Base-by-base conservation (phyloP, 2,797 vertebrate genomes). In the Microhierax caerulescens region DNA sequence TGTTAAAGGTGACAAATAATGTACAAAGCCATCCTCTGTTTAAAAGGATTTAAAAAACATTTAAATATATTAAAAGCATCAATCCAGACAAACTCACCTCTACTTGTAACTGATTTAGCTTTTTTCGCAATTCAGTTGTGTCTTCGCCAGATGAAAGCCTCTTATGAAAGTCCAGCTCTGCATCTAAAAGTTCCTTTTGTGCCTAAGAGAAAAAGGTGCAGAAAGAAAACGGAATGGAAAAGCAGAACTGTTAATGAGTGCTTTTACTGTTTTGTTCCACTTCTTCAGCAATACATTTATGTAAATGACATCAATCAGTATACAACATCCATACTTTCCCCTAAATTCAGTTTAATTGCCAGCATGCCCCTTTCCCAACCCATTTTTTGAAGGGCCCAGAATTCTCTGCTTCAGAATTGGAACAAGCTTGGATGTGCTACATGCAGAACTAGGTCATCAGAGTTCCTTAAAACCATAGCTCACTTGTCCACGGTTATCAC, bases 161-260 rank as follows among this genome's bases (percentile, higher is more conserved):
- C 97, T 99, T 99, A 68, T 99, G 99, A 76, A 99, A 99, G 97
- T 99, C 99, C 97, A 99, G 97, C 97, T 99, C 99, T 68, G 99
- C 99, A 77, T 99, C 99, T 76, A 99, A 65, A 84, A 99, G 97
- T 36, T 99, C 99, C 90, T 99, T 99, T 96, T 99, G 99, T 47
- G 99, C 99, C 99, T 99, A 94, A 19, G 48, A 92, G 72, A 77
- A 63, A 60, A 78, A 13, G 22, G 34, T 18, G 39, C 18, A 34
- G 37, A 69, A 43, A 73, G 27, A 50, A 73, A 90, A 45, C 4
- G 11, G 28, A 51, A 83, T 22, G 24, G 27, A 50, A 74, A 70
- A 57, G 53, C n/a, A 68, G 72, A 84, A 72, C 7, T 15, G 54
- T 30, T 30, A 80, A 76, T 2, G 12, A 1, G 4, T 13, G 28